Evolutionary conservation across 2,113 vertebrate species (phyloP).

Genomic region (Pipa parva): DNA sequence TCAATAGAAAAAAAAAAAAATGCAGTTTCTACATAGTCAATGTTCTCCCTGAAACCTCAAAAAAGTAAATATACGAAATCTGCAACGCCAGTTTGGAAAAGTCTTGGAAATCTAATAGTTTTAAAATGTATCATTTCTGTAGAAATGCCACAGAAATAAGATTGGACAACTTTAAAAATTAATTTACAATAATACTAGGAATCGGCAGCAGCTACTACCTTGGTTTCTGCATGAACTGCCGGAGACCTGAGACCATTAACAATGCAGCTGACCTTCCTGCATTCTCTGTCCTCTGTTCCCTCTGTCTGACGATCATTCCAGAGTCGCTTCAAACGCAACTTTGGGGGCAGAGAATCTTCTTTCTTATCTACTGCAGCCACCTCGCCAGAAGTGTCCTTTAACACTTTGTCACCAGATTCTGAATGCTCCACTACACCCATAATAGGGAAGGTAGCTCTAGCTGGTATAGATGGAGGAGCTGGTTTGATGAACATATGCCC

Average conservation of each 20-base stretch:
- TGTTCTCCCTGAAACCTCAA: slow-evolving; percentile 47
- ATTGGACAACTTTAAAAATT: slow-evolving; percentile 39
- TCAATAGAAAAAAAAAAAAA: slow-evolving; percentile 7
- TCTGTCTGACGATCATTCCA: slow-evolving; percentile 58
- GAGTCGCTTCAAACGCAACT: slow-evolving; percentile 65
- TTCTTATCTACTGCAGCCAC: background rate
- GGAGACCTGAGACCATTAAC: slow-evolving; percentile 35
- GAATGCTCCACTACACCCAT: slow-evolving; percentile 45
- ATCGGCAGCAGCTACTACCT: slow-evolving; percentile 53
- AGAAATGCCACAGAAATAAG: slow-evolving; percentile 60
- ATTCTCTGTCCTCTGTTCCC: slow-evolving; percentile 41
- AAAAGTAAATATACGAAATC: slow-evolving; percentile 40
- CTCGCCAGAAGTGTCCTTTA: background rate
- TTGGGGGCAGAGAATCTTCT: slow-evolving; percentile 66
- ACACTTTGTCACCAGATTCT: slow-evolving; percentile 45
- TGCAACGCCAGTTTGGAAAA: slow-evolving; percentile 35
- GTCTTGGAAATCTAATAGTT: slow-evolving; percentile 45
- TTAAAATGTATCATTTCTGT: slow-evolving; percentile 47
- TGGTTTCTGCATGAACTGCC: slow-evolving; percentile 2
- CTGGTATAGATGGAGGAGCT: rapidly evolving
- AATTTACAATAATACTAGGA: slow-evolving; percentile 43
- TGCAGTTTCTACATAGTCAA: slow-evolving; percentile 15
- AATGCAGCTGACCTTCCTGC: slow-evolving; percentile 50
- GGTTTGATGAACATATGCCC: slow-evolving; percentile 51
- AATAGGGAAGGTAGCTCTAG: background rate